Percentiles rank a stretch among this genome's conserved stretches.
These are phyloP conservation scores for Brachyptera risi DNA, from an alignment of 2,888 invertebrate species.

Conservation along the genomic window DNA sequence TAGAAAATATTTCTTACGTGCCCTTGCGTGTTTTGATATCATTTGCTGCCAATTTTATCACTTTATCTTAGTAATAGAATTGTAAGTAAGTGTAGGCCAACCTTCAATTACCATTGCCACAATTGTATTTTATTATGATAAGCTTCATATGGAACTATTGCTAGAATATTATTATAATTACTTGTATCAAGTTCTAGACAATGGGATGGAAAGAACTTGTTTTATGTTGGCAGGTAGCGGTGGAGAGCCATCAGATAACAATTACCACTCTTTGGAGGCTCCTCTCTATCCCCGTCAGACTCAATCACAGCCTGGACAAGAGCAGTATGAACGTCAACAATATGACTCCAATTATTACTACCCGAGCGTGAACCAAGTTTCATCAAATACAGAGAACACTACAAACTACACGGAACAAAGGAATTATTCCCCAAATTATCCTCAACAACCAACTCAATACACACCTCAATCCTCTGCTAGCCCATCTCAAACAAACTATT, in stretches of 20 bases:
- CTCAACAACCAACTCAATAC: conserved; percentile 17
- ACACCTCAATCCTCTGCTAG: conserved; percentile 20
- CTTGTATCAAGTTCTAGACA: no score
- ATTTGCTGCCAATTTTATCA: no score
- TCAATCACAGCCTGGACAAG: conserved; percentile 9
- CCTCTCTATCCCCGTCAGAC: conserved; percentile 19
- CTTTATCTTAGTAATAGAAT: no score
- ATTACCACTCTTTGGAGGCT: conserved; percentile 23
- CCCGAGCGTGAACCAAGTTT: conserved; percentile 22
- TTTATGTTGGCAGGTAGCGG: no score
- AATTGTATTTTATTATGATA: no score
- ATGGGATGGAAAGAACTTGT: no score
- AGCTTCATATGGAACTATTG: no score
- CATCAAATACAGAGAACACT: conserved; percentile 6
- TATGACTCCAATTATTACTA: conserved; percentile 22
- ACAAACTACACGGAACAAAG: conserved; percentile 16
- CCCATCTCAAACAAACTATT: conserved; percentile 1
- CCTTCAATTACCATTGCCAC: no score
- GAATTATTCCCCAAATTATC: conserved; percentile 12
- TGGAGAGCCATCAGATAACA: conserved; percentile 27
- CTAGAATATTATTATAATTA: no score
- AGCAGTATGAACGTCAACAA: conserved; percentile 21
- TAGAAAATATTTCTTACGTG: no score
- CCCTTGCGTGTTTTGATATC: no score
- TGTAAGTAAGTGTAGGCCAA: no score